A percentile compares a stretch with the other conserved stretches of the same genome.
phyloP scores from a whole-genome alignment of 1,140 invertebrate species.

The Zaprionus kolodkinae region DNA sequence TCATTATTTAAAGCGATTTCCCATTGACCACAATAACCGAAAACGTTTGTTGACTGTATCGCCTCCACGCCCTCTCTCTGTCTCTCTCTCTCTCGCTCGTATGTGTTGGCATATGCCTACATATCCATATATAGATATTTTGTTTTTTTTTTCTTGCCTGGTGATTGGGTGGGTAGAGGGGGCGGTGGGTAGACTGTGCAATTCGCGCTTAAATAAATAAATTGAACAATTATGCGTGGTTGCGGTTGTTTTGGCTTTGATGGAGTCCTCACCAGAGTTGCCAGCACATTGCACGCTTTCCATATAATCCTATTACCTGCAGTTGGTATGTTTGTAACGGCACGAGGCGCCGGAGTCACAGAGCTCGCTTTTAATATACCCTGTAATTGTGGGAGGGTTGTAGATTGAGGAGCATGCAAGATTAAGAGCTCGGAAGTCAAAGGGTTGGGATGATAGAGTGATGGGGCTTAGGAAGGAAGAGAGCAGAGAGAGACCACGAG shows the following conservation, averaged over 20 bases:
- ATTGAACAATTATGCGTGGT: slow-evolving; percentile 82
- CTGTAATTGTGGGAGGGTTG: not conserved
- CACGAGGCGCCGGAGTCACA: slow-evolving; percentile 17
- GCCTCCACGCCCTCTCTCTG: not conserved
- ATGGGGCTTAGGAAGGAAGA: too few species aligned
- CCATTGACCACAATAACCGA: slow-evolving; percentile 79
- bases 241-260: slow-evolving; percentile 82
- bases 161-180: not conserved
- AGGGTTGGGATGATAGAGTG: not conserved
- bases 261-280: slow-evolving; percentile 45
- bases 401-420: not conserved
- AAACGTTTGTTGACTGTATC: slow-evolving; percentile 65
- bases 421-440: not conserved
- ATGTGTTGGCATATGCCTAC: not conserved
- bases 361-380: not conserved
- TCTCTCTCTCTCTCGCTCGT: not conserved
- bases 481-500: too few species aligned
- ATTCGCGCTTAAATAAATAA: slow-evolving; percentile 81
- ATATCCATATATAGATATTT: slow-evolving; percentile 4
- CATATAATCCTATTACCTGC: slow-evolving; percentile 74
- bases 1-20: slow-evolving; percentile 79
- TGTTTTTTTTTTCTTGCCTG: not conserved
- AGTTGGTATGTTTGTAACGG: not conserved
- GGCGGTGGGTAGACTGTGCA: slow-evolving; percentile 32
- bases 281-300: not conserved